Conservation (phyloP, 2,888 invertebrate genomes). For the Lasioglossum marginatum region DNA sequence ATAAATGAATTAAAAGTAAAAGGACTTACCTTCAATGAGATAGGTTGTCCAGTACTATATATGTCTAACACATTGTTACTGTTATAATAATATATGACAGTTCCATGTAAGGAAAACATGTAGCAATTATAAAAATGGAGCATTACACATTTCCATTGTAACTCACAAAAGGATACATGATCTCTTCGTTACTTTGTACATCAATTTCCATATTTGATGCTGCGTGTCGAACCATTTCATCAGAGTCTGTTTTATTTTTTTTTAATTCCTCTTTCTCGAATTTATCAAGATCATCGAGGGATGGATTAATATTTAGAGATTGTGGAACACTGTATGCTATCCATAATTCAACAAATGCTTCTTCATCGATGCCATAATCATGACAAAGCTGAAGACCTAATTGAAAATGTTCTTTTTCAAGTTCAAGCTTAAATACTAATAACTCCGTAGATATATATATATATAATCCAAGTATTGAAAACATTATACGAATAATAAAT, state of each 20-base stretch:
- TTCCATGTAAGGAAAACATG: slow-evolving; percentile 55
- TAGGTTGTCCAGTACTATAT: slow-evolving; percentile 70
- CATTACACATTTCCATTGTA: not conserved
- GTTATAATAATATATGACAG: slow-evolving; percentile 60
- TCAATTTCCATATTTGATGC: slow-evolving; percentile 9
- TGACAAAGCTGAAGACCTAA: slow-evolving; percentile 80
- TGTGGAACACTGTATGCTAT: slow-evolving; percentile 74
- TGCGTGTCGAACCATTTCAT: not conserved
- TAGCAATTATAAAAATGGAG: not conserved
- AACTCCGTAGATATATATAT: not conserved
- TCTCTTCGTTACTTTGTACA: not conserved
- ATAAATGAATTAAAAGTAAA: not conserved
- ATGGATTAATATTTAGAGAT: slow-evolving; percentile 69
- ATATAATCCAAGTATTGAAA: not conserved
- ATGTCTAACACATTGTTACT: slow-evolving; percentile 71
- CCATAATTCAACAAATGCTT: slow-evolving; percentile 79
- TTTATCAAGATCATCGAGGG: slow-evolving; percentile 71
- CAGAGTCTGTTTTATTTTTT: slow-evolving; percentile 34
- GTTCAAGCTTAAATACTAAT: not conserved
- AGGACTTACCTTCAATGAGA: slow-evolving; percentile 72
- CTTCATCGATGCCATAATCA: slow-evolving; percentile 73
- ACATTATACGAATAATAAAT: not conserved
- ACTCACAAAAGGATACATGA: slow-evolving; percentile 54
- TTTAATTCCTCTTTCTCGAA: slow-evolving; percentile 69
- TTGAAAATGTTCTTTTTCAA: slow-evolving; percentile 17